Base-by-base conservation (phyloP, 2,113 vertebrate genomes). In the Carassius auratus region DNA sequence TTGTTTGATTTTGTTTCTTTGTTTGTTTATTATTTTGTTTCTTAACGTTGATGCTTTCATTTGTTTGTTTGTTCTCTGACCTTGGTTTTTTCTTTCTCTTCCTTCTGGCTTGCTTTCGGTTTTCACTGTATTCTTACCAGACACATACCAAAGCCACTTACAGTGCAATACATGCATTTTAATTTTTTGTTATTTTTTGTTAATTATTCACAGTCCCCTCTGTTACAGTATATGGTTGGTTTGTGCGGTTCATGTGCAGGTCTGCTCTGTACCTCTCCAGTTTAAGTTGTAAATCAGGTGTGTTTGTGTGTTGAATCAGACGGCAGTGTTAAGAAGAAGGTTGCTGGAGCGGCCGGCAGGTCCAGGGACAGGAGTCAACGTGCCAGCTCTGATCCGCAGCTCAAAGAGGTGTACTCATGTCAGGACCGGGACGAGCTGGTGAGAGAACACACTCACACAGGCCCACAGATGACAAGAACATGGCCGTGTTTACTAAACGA, bases 351-450 rank as follows among this genome's bases (percentile, higher is more conserved):
- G 1, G 94, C 96, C 78, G 89, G 91, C 77, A 91, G 92, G 69
- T 90, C 90, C 86, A 91, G 90, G 89, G 96, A 97, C 61, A 92
- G 94, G 87, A 95, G 90, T 84, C 91, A 94, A 73, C 88, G 91
- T 68, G 88, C 91, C 74, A 91, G 91, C 85, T 93, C 95, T 2
- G 96, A 98, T 85, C 90, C 87, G 15, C 94, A 93, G 90, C 92
- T 95, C 57, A 94, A 93, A 91, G 92, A 93, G 84, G 90, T 92
- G 30, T 91, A 86, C 55, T 69, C 82, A 71, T 89, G 87, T 89
- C 91, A 92, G 85, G 83, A 89, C 87, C 90, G 91, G 83, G 89
- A 94, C 76, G 88, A 94, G 86, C 81, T 86, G 90, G 92, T 92
- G 92, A 88, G 84, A 76, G 1, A 55, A 14, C 48, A 10, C 14